These are phyloP conservation scores for Nannobrachium achirus DNA, from an alignment of 2,113 vertebrate genomes.

Conservation along the genomic window DNA sequence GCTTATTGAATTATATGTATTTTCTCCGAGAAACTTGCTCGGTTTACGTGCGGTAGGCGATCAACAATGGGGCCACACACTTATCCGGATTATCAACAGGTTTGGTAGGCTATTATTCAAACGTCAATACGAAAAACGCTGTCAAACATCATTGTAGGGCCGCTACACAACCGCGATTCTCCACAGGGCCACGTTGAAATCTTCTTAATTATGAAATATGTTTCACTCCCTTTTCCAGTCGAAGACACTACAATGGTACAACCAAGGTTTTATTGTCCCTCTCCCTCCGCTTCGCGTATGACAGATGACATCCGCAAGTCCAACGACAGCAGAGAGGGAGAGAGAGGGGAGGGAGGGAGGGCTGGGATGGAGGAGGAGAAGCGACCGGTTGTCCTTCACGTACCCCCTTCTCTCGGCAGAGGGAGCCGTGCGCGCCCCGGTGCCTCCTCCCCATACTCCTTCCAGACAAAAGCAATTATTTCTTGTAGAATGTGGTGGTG, in stretches of 20 bases:
- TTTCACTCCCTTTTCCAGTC: slow-evolving; percentile 54
- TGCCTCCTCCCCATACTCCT: slow-evolving; percentile 81
- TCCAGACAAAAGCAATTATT: slow-evolving; percentile 89
- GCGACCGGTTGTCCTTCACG: slow-evolving; percentile 84
- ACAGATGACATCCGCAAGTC: slow-evolving; percentile 83
- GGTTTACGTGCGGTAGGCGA: not conserved
- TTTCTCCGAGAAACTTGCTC: not conserved
- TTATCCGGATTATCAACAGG: slow-evolving; percentile 2
- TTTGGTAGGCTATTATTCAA: slow-evolving; percentile 38
- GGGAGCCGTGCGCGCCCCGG: slow-evolving; percentile 76
- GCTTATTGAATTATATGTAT: slow-evolving; percentile 35
- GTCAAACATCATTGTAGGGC: slow-evolving; percentile 35
- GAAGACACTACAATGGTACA: slow-evolving; percentile 40
- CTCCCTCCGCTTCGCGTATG: slow-evolving; percentile 76
- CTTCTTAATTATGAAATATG: slow-evolving; percentile 77
- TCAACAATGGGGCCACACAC: not conserved
- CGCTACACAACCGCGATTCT: not conserved
- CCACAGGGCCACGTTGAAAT: slow-evolving; percentile 45
- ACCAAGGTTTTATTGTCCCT: slow-evolving; percentile 73
- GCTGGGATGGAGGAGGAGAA: slow-evolving; percentile 54
- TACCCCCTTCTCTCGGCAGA: slow-evolving; percentile 79
- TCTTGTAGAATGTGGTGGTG: slow-evolving; percentile 87
- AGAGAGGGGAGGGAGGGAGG: slow-evolving; percentile 1
- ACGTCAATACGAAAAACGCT: slow-evolving; percentile 37
- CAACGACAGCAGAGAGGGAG: slow-evolving; percentile 57